A percentile compares a stretch with the other conserved stretches of the same genome.
Evolutionary conservation across 1,140 invertebrate genomes (phyloP).

Genomic region (Drosophila sproati): DNA sequence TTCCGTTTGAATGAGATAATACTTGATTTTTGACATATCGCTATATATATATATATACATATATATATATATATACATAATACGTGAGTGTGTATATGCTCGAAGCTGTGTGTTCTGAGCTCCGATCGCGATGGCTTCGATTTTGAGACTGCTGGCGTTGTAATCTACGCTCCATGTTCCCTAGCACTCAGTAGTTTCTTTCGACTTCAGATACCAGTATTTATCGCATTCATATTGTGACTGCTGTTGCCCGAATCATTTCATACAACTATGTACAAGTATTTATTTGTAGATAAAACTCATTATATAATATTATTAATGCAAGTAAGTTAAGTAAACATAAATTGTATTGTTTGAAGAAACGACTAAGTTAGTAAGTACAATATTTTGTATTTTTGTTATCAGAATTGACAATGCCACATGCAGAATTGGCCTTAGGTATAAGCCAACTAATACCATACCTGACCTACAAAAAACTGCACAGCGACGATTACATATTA

Average conservation of each 20-base stretch:
- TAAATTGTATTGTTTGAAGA: no score
- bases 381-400: no score
- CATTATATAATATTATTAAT: no score
- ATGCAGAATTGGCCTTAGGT: neutral
- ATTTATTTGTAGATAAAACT: neutral
- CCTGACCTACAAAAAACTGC: no score
- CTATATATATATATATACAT: neutral
- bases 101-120: neutral
- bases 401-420: neutral
- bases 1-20: slow-evolving; percentile 28
- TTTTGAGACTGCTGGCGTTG: slow-evolving; percentile 1
- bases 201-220: neutral
- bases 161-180: slow-evolving; percentile 1
- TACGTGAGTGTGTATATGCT: neutral
- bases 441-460: no score
- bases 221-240: neutral
- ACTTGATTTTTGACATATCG: slow-evolving; percentile 20
- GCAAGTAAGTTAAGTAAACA: neutral
- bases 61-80: neutral
- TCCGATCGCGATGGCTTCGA: neutral
- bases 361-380: no score
- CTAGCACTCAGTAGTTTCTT: neutral
- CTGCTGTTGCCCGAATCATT: neutral
- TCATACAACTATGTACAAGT: neutral
- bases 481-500: no score